Evolutionary conservation across 2,888 invertebrate species (phyloP), one percentile per base, ranked within the genome.

Genomic region (Lomographa bimaculata): DNA sequence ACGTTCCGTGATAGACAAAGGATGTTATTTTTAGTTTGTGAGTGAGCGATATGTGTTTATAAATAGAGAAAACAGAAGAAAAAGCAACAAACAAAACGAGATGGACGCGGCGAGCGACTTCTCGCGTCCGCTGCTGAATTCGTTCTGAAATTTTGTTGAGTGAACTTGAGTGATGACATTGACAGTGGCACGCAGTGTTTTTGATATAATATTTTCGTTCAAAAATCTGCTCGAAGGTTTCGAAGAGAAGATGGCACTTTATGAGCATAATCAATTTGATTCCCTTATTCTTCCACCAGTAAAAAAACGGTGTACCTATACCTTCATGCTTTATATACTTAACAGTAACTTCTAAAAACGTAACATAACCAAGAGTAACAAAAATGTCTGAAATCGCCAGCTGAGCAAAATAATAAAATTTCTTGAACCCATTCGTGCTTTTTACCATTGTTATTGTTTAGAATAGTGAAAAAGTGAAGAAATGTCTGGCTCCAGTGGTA

Each of bases 401-500:
- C 42, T 37, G 42, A 36, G 34, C 11, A 18, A 19, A 19, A 19
- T 18, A 28, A 17, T 5, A n/a, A 9, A 9, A 7, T 32, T 36
- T 36, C 21, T 26, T 32, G n/a, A n/a, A n/a, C n/a, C n/a, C n/a
- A n/a, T 12, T 18, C 18, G 7, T 17, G 12, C 5, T 5, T 25
- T 10, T 21, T 10, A 14, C 21, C n/a, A 7, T 21, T n/a, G 27
- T 26, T 20, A 8, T 14, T 26, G 26, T 18, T 5, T 25, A 28
- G 50, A 30, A 17, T 25, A 18, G 7, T 4, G 14, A 23, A 7
- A 36, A n/a, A 17, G 7, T 30, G 6, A 5, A 23, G 8, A 35
- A 42, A 78, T 78, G 79, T 74, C 79, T 1, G 62, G 57, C 21
- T 43, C 61, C 1, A 71, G 62, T 30, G 57, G 67, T 10, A 41